phyloP scores from a whole-genome alignment of 2,888 invertebrate genomes.

The Heliothis peltigera region DNA sequence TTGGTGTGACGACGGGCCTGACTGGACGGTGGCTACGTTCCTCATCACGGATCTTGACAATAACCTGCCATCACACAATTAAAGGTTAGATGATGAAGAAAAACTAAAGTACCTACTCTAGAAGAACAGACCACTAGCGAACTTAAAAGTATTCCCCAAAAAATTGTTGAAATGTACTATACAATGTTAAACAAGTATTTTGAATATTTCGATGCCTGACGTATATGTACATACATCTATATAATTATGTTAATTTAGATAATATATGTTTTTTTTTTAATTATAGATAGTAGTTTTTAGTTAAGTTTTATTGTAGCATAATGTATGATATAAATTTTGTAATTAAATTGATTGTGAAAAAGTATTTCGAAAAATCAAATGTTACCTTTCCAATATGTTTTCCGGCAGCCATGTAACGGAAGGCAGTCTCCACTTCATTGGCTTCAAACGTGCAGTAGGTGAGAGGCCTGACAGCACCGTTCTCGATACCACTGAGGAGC shows the following conservation, averaged over 20 bases:
- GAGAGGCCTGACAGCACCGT: constrained; percentile 91
- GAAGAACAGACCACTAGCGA: neutral
- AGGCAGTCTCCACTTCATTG: constrained; percentile 91
- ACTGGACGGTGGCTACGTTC: constrained; percentile 74
- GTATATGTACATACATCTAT: too few species aligned
- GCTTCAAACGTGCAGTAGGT: constrained; percentile 90
- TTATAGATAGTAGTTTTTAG: too few species aligned
- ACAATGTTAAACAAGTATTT: too few species aligned
- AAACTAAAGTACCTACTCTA: too few species aligned
- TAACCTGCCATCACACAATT: constrained; percentile 75
- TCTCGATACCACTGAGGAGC: constrained; percentile 90
- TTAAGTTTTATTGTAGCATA: too few species aligned
- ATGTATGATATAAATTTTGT: too few species aligned
- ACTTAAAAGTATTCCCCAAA: too few species aligned
- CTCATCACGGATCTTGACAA: constrained; percentile 88
- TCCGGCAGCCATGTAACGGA: constrained; percentile 91
- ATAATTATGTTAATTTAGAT: too few species aligned
- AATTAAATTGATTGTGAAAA: too few species aligned
- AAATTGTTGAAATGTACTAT: too few species aligned
- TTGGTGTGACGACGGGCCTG: constrained; percentile 67
- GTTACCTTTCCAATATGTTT: constrained; percentile 93
- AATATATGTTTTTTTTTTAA: too few species aligned
- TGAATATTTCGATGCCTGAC: too few species aligned
- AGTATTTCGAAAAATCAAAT: neutral
- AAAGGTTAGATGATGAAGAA: neutral